Evolutionary conservation across 2,888 invertebrate genomes (phyloP).

Genomic region (Chrysolina haemoptera): DNA sequence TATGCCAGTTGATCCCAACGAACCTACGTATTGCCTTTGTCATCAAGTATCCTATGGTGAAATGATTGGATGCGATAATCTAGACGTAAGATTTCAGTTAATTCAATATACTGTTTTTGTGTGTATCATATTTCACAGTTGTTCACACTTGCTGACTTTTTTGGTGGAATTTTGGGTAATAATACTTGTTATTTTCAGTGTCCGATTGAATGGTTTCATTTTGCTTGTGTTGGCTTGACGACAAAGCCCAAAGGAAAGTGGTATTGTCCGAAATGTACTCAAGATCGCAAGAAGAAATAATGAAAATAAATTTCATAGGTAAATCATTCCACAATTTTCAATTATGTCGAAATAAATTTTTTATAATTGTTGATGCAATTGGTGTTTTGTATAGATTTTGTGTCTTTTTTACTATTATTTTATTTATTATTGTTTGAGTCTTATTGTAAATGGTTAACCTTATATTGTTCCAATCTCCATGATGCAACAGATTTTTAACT

Average conservation of each 20-base stretch:
- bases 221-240: conserved; percentile 91
- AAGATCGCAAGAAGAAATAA: conserved; percentile 86
- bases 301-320: conserved; percentile 53
- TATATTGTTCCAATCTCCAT: not conserved
- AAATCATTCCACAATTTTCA: conserved; percentile 46
- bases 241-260: conserved; percentile 96
- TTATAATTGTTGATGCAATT: not conserved
- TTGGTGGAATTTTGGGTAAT: not conserved
- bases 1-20: conserved; percentile 97
- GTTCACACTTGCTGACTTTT: not conserved
- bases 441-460: not conserved
- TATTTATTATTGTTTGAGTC: conserved; percentile 12
- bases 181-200: conserved; percentile 70
- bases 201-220: conserved; percentile 97
- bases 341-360: conserved; percentile 19
- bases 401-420: not conserved
- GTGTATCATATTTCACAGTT: not conserved
- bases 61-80: conserved; percentile 98
- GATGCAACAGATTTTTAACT: not conserved
- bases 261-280: conserved; percentile 94
- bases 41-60: conserved; percentile 97
- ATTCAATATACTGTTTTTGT: too few relatives aligned
- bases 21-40: conserved; percentile 98
- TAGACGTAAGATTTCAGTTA: conserved; percentile 75
- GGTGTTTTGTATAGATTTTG: not conserved